phyloP scores from a whole-genome alignment of 92 coral and sea anemone species.

The Meandrina meandrites region DNA sequence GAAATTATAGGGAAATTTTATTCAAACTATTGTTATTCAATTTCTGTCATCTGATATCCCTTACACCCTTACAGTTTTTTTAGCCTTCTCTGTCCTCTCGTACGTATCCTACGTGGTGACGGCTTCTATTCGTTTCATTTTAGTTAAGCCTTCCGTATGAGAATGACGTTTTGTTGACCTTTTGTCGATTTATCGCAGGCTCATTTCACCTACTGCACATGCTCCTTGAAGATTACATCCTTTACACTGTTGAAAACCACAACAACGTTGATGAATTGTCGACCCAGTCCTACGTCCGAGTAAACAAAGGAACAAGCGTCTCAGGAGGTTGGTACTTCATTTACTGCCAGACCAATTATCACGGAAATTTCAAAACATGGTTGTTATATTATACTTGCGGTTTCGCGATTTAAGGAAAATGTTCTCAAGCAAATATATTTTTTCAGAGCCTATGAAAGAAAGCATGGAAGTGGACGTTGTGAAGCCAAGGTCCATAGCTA shows the following conservation, averaged over 20 bases:
- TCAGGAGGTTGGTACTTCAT: slow-evolving; percentile 20
- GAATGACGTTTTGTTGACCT: background rate
- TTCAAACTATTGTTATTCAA: too few relatives aligned
- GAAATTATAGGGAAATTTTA: too few relatives aligned
- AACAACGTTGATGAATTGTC: slow-evolving; percentile 76
- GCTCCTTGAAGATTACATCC: slow-evolving; percentile 95
- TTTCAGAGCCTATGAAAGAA: slow-evolving; percentile 54
- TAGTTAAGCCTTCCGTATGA: background rate
- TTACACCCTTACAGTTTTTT: too few relatives aligned
- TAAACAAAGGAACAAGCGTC: slow-evolving; percentile 36
- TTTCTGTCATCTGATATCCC: too few relatives aligned
- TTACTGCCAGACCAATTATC: background rate
- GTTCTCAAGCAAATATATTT: background rate
- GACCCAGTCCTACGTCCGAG: slow-evolving; percentile 26
- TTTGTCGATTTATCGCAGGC: slow-evolving; percentile 54
- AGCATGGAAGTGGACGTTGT: slow-evolving; percentile 62
- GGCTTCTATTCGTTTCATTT: too few relatives aligned
- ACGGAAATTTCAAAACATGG: too few relatives aligned
- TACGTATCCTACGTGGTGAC: too few relatives aligned
- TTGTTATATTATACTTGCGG: too few relatives aligned
- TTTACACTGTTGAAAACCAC: slow-evolving; percentile 94
- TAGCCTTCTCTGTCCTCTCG: too few relatives aligned
- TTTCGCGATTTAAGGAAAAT: background rate
- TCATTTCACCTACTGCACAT: slow-evolving; percentile 98
- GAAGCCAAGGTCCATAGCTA: slow-evolving; percentile 40